Conservation (phyloP, 2,797 vertebrate species). For the Smutsia gigantea region DNA sequence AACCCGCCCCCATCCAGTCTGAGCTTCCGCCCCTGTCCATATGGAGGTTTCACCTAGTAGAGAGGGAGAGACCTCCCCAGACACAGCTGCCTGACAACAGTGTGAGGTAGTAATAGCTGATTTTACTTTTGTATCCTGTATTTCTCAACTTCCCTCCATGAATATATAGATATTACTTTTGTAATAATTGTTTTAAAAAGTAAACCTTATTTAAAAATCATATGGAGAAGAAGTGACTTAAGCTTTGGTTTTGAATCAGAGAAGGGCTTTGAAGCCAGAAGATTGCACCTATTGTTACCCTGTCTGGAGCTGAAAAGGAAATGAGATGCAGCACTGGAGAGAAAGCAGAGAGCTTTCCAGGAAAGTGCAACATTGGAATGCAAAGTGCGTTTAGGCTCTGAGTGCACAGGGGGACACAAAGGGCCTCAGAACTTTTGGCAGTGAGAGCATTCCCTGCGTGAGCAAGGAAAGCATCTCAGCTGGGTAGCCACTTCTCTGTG, state of each 20-base stretch:
- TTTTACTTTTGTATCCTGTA: background rate
- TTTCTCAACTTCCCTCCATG: background rate
- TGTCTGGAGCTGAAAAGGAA: background rate
- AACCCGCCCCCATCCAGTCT: too few species aligned
- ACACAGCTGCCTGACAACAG: too few species aligned
- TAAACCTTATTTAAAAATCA: background rate
- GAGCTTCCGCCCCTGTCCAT: too few species aligned
- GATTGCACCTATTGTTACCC: background rate
- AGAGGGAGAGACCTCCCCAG: too few species aligned
- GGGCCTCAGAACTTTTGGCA: slow-evolving; percentile 57
- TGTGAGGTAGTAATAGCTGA: background rate
- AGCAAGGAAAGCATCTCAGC: background rate
- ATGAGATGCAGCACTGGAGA: background rate
- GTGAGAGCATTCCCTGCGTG: background rate
- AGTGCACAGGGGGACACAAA: slow-evolving; percentile 21
- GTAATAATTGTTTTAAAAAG: background rate
- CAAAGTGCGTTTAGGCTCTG: background rate
- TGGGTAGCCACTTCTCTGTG: background rate
- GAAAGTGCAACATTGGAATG: slow-evolving; percentile 18
- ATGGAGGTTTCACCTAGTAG: too few species aligned
- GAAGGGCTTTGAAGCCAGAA: background rate
- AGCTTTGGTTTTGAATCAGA: background rate
- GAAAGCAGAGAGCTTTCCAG: slow-evolving; percentile 63
- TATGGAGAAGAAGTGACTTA: background rate
- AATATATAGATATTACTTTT: background rate